A percentile compares a stretch with the other conserved stretches of the same genome.
These are phyloP conservation scores for Natrix natrix DNA, from an alignment of 2,797 vertebrate species.

Conservation along the genomic window DNA sequence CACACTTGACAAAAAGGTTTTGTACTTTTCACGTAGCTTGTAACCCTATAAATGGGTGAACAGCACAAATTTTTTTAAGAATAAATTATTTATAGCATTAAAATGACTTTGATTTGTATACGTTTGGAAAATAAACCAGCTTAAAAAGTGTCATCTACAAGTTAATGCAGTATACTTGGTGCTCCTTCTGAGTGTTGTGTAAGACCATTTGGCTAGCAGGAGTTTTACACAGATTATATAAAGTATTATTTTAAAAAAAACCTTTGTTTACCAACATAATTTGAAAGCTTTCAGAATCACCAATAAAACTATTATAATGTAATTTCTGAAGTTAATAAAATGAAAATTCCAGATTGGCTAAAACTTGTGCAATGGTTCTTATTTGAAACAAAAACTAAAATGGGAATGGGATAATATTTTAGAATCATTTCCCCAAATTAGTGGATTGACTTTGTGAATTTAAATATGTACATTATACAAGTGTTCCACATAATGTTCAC, in stretches of 20 bases:
- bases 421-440: conserved; percentile 46
- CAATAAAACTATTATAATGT: conserved; percentile 49
- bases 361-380: conserved; percentile 45
- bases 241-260: conserved; percentile 53
- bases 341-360: conserved; percentile 44
- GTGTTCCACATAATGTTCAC: conserved; percentile 51
- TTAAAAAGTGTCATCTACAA: conserved; percentile 67
- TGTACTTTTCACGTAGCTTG: conserved; percentile 82
- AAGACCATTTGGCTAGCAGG: conserved; percentile 66
- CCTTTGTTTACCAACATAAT: conserved; percentile 56
- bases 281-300: conserved; percentile 43
- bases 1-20: conserved; percentile 82
- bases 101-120: conserved; percentile 84
- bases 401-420: conserved; percentile 38
- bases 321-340: conserved; percentile 45
- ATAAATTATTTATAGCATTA: conserved; percentile 86
- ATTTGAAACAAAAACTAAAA: conserved; percentile 48
- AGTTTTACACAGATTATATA: conserved; percentile 58
- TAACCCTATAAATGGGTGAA: conserved; percentile 80
- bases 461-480: conserved; percentile 16
- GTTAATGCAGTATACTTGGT: conserved; percentile 60
- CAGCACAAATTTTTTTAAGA: conserved; percentile 82
- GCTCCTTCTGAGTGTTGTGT: conserved; percentile 64
- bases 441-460: conserved; percentile 19
- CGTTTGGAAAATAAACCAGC: conserved; percentile 80